A percentile compares a stretch with the other conserved stretches of the same genome.
These are phyloP conservation scores for Pemphredon lugubris DNA, from an alignment of 2,888 invertebrate genomes.

Conservation along the genomic window DNA sequence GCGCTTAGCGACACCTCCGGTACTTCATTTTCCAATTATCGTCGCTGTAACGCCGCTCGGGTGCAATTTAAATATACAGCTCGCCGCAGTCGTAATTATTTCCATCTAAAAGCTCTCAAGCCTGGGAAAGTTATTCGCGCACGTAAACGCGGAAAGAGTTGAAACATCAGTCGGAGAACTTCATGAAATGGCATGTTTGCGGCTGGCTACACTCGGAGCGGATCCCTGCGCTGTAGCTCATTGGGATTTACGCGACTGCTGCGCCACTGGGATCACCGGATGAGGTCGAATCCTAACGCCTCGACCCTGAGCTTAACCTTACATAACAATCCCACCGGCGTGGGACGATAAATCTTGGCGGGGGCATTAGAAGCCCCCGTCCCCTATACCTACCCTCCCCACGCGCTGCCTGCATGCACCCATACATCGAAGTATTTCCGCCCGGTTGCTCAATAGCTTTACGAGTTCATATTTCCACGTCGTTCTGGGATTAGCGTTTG, in stretches of 20 bases:
- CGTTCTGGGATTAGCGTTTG: conserved; percentile 43
- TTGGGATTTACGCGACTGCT: conserved; percentile 55
- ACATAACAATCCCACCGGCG: conserved; percentile 56
- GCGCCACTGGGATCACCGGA: conserved; percentile 39
- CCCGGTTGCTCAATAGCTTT: conserved; percentile 49
- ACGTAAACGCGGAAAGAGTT: conserved; percentile 13
- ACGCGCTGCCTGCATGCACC: conserved; percentile 11
- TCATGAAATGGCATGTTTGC: conserved; percentile 3
- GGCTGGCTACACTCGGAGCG: conserved; percentile 6
- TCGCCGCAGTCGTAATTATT: conserved; percentile 1
- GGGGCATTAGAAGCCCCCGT: conserved; percentile 51
- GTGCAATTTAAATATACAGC: conserved; percentile 12
- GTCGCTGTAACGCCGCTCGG: not conserved
- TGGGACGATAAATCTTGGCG: conserved; percentile 55
- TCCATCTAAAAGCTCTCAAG: not conserved
- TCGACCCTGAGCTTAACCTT: conserved; percentile 65
- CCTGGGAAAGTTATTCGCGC: not conserved
- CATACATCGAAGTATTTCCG: conserved; percentile 27
- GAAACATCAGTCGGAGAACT: conserved; percentile 18
- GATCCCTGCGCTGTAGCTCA: conserved; percentile 15
- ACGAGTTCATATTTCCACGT: conserved; percentile 58
- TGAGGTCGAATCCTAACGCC: conserved; percentile 55
- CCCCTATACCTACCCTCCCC: conserved; percentile 10
- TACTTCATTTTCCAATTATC: conserved; percentile 32
- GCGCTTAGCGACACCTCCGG: conserved; percentile 18